Evolutionary conservation across 2,113 vertebrate genomes (phyloP).

Genomic region (Eptesicus fuscus): DNA sequence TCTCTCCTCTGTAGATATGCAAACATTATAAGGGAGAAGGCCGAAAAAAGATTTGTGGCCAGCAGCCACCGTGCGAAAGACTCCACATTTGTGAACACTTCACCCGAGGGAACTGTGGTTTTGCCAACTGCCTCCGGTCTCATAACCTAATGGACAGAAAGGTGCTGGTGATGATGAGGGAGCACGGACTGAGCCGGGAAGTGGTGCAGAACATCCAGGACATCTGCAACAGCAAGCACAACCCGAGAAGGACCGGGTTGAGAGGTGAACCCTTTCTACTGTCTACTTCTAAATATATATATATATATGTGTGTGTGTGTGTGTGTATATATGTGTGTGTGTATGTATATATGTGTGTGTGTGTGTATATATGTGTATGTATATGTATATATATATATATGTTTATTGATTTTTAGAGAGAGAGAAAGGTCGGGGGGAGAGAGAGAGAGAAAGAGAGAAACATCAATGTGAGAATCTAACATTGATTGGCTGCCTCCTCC

Average conservation of each 20-base stretch:
- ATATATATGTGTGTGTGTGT: no score
- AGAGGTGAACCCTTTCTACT: not conserved
- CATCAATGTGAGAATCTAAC: no score
- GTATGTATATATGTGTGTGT: no score
- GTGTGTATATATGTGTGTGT: no score
- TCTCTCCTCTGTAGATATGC: constrained; percentile 62
- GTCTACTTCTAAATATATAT: no score
- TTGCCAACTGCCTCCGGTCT: constrained; percentile 62
- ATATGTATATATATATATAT: no score
- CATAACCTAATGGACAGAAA: constrained; percentile 70
- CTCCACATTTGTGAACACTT: constrained; percentile 73
- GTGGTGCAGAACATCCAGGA: constrained; percentile 71
- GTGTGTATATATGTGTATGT: no score
- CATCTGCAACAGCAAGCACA: constrained; percentile 67
- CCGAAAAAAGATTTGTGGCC: constrained; percentile 19
- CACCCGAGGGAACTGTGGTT: constrained; percentile 62
- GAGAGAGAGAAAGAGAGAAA: no score
- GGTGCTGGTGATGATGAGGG: constrained; percentile 56
- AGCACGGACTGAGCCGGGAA: not conserved
- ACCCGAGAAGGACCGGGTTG: not conserved
- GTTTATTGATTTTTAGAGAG: no score
- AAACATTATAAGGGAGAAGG: constrained; percentile 72
- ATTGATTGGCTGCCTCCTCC: no score
- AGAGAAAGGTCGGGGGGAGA: no score
- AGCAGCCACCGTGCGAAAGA: not conserved